Percentiles rank a stretch among this genome's conserved stretches.
phyloP scores from a whole-genome alignment of 2,113 vertebrate genomes.

The Gila orcuttii region DNA sequence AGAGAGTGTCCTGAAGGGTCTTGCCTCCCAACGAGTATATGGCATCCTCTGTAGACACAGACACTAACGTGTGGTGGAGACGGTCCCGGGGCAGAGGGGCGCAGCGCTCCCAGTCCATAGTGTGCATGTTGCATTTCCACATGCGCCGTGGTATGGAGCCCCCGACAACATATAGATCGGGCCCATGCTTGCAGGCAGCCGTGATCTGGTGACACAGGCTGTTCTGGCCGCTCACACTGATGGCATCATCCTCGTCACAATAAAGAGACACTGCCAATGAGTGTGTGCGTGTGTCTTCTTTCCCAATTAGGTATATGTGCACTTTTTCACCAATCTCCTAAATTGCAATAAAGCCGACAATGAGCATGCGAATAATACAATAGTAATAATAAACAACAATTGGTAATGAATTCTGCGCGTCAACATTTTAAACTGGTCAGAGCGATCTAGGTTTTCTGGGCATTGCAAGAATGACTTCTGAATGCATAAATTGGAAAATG shows the following conservation, averaged over 20 bases:
- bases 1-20: slow-evolving; percentile 94
- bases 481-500: too few relatives aligned
- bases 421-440: not conserved
- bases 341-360: not conserved
- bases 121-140: slow-evolving; percentile 99
- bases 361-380: not conserved
- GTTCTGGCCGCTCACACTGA: slow-evolving; percentile 96
- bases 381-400: not conserved
- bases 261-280: slow-evolving; percentile 93
- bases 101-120: slow-evolving; percentile 98
- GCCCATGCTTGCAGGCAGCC: slow-evolving; percentile 93
- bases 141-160: slow-evolving; percentile 97
- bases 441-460: too few relatives aligned
- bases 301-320: slow-evolving; percentile 97
- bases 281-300: slow-evolving; percentile 93
- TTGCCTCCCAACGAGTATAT: slow-evolving; percentile 97
- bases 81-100: slow-evolving; percentile 94
- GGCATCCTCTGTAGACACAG: slow-evolving; percentile 86
- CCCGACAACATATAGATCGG: slow-evolving; percentile 94
- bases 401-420: not conserved
- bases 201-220: slow-evolving; percentile 98
- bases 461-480: too few relatives aligned
- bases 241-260: slow-evolving; percentile 91
- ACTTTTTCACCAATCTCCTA: slow-evolving; percentile 98
- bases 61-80: slow-evolving; percentile 95